Percentiles rank a stretch among this genome's conserved stretches.
Evolutionary conservation across 2,888 invertebrate species (phyloP).

Genomic region (Drosophila basisetae): DNA sequence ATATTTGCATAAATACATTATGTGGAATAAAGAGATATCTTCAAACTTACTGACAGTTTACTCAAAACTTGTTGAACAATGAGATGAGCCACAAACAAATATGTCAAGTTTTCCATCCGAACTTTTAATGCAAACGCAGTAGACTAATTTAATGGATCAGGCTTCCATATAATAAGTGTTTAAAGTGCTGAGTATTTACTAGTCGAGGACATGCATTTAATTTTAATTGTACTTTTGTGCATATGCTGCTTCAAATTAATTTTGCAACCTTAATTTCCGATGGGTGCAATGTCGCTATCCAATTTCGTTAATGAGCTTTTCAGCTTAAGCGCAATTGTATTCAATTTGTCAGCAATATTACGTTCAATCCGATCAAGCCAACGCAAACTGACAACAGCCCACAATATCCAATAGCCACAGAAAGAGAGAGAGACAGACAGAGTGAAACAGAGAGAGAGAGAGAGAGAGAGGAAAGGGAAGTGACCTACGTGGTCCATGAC

Average conservation of each 20-base stretch:
- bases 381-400: conserved; percentile 60
- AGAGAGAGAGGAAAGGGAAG: background rate
- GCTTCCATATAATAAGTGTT: background rate
- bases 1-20: too few relatives aligned
- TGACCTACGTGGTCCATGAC: conserved; percentile 24
- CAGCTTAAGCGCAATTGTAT: conserved; percentile 78
- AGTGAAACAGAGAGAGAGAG: background rate
- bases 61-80: background rate
- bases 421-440: background rate
- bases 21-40: too few relatives aligned
- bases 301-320: conserved; percentile 80
- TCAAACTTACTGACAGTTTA: too few relatives aligned
- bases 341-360: conserved; percentile 79
- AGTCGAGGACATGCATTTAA: background rate
- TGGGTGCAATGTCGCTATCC: conserved; percentile 54
- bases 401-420: conserved; percentile 12
- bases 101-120: too few relatives aligned
- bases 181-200: conserved; percentile 8
- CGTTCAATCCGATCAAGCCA: conserved; percentile 76
- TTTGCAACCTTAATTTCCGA: conserved; percentile 54
- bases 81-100: background rate
- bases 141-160: background rate
- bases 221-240: conserved; percentile 12
- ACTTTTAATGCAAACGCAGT: background rate
- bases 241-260: conserved; percentile 69